Evolutionary conservation across 1,140 invertebrate species (phyloP), one percentile per base, ranked within the genome.

Genomic region (Helicorthomorpha holstii): DNA sequence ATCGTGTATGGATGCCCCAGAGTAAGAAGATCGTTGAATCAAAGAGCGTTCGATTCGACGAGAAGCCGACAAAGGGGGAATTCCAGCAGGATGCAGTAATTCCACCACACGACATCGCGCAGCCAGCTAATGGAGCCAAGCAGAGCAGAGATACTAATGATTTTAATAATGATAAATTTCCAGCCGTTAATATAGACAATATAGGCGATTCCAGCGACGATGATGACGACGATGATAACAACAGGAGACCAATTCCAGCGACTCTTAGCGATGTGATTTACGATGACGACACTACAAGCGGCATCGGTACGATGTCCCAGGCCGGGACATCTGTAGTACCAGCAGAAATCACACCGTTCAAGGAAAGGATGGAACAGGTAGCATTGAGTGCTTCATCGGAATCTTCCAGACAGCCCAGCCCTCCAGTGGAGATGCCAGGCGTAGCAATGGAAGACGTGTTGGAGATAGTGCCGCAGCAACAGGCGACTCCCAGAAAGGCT

Each of bases 1-100:
- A 49, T 34, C 48, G 48, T 27, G 48, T 49, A 7, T 49, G 27
- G 24, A 27, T 26, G n/a, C 48, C 48, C 12, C 12, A 38, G n/a
- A 34, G n/a, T 26, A 26, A 34, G 12, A 27, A 49, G n/a, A 27
- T 34, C n/a, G 22, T 49, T 23, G 48, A 27, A 16, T 49, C 48
- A 12, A 26, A 34, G 24, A 25, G 25, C 44, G 44, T 46, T 46
- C 7, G 44, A 22, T 46, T 46, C 29, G 29, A 34, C 29, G 29
- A 34, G 29, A 34, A 34, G 29, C 29, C 29, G 29, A 34, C 29
- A 34, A 34, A 34, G 29, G 29, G 29, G 29, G 29, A 34, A 34
- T 34, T 34, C 29, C 29, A 34, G 29, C 29, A 34, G 29, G 29
- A 34, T 34, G 29, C 29, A 34, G 29, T 34, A 34, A 34, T 34